Percentiles rank a stretch among this genome's conserved stretches.
phyloP scores from a whole-genome alignment of 1,140 invertebrate genomes.

The Heterodera schachtii region DNA sequence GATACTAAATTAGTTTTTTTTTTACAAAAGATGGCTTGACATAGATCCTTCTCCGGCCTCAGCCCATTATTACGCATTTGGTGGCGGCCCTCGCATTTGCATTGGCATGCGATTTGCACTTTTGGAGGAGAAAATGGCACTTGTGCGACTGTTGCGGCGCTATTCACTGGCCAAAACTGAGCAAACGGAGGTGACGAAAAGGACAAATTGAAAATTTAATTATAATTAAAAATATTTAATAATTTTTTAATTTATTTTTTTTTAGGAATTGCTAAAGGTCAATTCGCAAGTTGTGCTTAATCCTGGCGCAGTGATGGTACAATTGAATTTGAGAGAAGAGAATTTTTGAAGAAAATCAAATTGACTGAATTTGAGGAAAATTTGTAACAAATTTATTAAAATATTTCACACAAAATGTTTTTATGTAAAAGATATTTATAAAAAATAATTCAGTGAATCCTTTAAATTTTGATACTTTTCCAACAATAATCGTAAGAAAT shows the following conservation, averaged over 20 bases:
- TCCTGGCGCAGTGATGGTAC: conserved; percentile 3
- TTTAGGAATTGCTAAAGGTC: conserved; percentile 13
- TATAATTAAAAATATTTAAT: not conserved
- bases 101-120: conserved; percentile 73
- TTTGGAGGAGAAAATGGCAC: conserved; percentile 73
- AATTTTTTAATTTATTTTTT: not conserved
- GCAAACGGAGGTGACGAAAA: conserved; percentile 15
- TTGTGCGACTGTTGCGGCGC: conserved; percentile 64
- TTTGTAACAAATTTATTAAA: too few species aligned
- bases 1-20: not conserved
- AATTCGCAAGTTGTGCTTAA: conserved; percentile 18
- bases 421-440: too few species aligned
- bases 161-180: conserved; percentile 25
- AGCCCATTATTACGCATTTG: conserved; percentile 68
- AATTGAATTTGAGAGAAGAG: conserved; percentile 17
- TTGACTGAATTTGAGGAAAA: too few species aligned
- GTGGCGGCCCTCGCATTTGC: conserved; percentile 69
- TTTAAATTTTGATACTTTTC: too few species aligned
- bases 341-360: not conserved
- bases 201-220: too few species aligned
- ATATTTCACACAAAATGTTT: too few species aligned
- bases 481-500: too few species aligned
- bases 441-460: too few species aligned
- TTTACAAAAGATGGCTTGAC: conserved; percentile 34
- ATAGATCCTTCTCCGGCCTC: conserved; percentile 26